Evolutionary conservation across 2,888 invertebrate species (phyloP), one percentile per base, ranked within the genome.

Genomic region (Diarsia mendica): DNA sequence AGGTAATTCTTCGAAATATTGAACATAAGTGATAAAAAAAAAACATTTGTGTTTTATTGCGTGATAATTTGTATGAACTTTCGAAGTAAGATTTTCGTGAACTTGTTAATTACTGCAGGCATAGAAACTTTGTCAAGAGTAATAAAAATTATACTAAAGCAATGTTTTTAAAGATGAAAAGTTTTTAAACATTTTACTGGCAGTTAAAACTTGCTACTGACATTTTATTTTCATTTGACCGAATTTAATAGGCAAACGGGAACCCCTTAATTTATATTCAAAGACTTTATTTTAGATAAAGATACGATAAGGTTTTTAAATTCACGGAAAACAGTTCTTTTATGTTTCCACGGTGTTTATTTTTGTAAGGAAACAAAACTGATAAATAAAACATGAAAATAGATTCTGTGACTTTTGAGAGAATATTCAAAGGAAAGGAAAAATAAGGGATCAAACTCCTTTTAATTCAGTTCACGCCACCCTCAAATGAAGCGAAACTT

Each of bases 161-260:
- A 51, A 23, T 66, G 11, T 80, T 77, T 80, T 67, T 28, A 28
- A 64, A 58, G 13, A 5, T 49, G 28, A 49, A 66, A 13, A 75
- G 2, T 33, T 66, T 51, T 44, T 18, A 13, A 53, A 48, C 6
- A 48, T 18, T 61, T 55, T 53, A 28, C 39, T 23, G 53, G 13
- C 51, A 72, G 49, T 82, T 60, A 73, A 84, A 82, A 77, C 58
- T 76, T 48, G 9, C 11, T 60, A 11, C n/a, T 58, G 39, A 65
- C 28, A 28, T 75, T 82, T 66, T 39, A 68, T 69, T 74, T 65
- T 67, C 18, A 15, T 75, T 46, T 33, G 60, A 33, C 3, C 0
- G 46, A 33, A 55, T 65, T 67, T 61, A 69, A 64, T 58, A 49
- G 39, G 18, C 3, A 33, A 53, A 44, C 8, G 15, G 4, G 4